Base-by-base conservation (phyloP, 2,797 vertebrate species). In the Peromyscus nudipes region DNA sequence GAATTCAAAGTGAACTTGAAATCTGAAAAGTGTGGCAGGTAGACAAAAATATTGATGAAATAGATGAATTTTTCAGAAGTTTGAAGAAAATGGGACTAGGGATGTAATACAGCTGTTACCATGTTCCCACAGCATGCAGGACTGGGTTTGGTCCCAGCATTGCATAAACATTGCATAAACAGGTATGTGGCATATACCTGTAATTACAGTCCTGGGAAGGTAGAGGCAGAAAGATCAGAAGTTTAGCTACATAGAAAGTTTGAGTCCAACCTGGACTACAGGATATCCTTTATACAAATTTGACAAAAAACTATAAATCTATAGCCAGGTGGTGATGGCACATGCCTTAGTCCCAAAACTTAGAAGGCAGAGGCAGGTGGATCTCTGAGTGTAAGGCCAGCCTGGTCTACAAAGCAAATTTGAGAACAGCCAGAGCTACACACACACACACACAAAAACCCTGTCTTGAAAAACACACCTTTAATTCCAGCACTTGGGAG, bases 51-150 rank as follows among this genome's bases (percentile, higher is more conserved):
- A 52, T 73, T 75, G 17, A 80, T 87, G 81, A 89, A 93, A 91
- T 69, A 96, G 89, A 21, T 91, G 64, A 84, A 96, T 84, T 25
- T 7, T 86, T 96, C 83, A 1, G 6, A 83, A 89, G 89, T 80
- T 76, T 96, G 57, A 95, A 88, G 19, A 96, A 79, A 81, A 57
- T 57, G 19, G 49, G 19, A 21, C n/a, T 14, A 57, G 52, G 12
- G n/a, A 60, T 37, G 11, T 57, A 57, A 25, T 46, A 29, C 5
- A 55, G 79, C n/a, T 81, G 21, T 37, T 81, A 81, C 52, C n/a
- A 27, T 37, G 34, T 37, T 57, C 9, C 25, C 34, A 25, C 46
- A 57, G 79, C 21, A 11, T 37, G 21, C 34, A 60, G 21, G 55
- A 27, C 79, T 60, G 12, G 11, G 21, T 3, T 81, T 81, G 79